Evolutionary conservation across 2,113 vertebrate genomes (phyloP).

Genomic region (Murina feae): DNA sequence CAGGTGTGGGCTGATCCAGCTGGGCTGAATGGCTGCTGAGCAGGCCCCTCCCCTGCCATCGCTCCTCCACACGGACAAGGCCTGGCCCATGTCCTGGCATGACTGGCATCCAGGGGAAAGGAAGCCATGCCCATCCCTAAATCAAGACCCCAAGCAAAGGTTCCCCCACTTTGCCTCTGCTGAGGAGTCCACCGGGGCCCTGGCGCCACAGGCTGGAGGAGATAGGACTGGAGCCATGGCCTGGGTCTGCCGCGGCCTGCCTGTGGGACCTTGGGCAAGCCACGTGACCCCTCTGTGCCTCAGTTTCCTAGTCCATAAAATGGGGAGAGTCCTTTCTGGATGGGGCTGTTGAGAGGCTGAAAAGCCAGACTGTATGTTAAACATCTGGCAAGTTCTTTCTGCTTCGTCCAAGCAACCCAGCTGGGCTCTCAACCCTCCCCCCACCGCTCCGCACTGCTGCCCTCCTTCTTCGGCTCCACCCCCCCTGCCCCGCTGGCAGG

Average conservation of each 20-base stretch:
- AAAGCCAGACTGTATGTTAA: background rate
- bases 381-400: background rate
- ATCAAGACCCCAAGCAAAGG: background rate
- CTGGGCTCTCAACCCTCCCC: background rate
- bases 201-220: background rate
- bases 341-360: background rate
- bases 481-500: background rate
- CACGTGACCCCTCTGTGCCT: rapidly evolving
- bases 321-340: background rate
- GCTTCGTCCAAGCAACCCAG: rapidly evolving
- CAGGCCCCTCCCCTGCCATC: rapidly evolving
- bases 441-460: background rate
- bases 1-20: background rate
- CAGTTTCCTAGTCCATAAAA: background rate
- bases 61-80: rapidly evolving
- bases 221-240: background rate
- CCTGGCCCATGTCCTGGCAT: rapidly evolving
- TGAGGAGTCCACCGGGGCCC: background rate
- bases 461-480: rapidly evolving
- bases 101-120: background rate
- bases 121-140: rapidly evolving
- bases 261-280: background rate
- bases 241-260: background rate
- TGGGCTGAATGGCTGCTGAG: rapidly evolving
- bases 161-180: background rate